Evolutionary conservation across 2,888 invertebrate species (phyloP), one percentile per base, ranked within the genome.

Genomic region (Lapara coniferarum): DNA sequence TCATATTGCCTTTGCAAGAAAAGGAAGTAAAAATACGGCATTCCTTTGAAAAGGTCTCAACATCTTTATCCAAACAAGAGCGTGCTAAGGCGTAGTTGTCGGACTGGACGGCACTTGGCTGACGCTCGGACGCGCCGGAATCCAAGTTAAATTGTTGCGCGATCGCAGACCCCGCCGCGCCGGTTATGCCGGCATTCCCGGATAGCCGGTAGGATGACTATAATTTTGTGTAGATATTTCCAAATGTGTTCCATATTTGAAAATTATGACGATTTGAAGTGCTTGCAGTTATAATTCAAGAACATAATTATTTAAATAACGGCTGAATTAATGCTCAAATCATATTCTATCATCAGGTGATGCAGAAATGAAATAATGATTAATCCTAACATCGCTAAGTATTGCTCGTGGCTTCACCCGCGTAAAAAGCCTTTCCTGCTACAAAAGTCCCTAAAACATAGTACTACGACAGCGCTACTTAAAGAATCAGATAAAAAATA

Each of bases 81-180:
- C 59, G 16, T 46, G 12, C 49, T 13, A 49, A 49, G 49, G 13
- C 49, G 12, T 19, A 16, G 8, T 13, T 37, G 25, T 25, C 25
- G 37, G 37, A 37, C 37, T 37, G 25, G 49, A 44, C 30, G 37
- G 51, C 53, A 52, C 44, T 37, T 37, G 44, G 44, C 46, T 10
- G 19, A 44, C 44, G 51, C 44, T 63, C 68, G 53, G 59, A 63
- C 68, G 52, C 49, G 44, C 44, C 56, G 66, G 78, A 75, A 76
- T 80, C 78, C 76, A 81, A 85, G 75, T 86, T 83, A 83, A 84
- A 85, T 85, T 81, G 83, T 85, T 80, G 76, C 75, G 76, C 81
- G 80, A 82, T 82, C 81, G 78, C 78, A 79, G 77, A 76, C 77
- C 75, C 76, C 73, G 71, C 77, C 49, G 77, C 73, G 71, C 77